Percentiles rank a stretch among this genome's conserved stretches.
Evolutionary conservation across 2,888 invertebrate genomes (phyloP).

Genomic region (Synergus laeviventris): DNA sequence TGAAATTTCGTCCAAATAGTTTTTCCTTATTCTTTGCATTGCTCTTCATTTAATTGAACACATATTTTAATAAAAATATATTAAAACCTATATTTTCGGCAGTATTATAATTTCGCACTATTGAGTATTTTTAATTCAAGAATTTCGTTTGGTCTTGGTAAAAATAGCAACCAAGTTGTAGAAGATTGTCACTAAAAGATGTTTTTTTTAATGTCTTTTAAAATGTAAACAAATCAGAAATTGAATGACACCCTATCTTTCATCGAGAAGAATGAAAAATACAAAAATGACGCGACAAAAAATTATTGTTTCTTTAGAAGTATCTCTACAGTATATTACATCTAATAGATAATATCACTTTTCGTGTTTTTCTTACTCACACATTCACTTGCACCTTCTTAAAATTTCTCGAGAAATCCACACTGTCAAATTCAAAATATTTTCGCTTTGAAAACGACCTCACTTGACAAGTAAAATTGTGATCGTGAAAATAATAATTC

Average conservation of each 20-base stretch:
- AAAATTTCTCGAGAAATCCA: conserved; percentile 11
- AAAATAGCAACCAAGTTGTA: conserved; percentile 29
- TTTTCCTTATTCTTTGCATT: neutral
- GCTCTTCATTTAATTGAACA: neutral
- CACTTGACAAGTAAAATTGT: conserved; percentile 27
- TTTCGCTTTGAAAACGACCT: conserved; percentile 19
- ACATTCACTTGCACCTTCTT: conserved; percentile 1
- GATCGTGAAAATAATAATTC: conserved; percentile 1
- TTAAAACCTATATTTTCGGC: conserved; percentile 38
- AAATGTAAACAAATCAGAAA: neutral
- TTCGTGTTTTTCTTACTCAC: conserved; percentile 24
- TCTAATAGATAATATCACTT: conserved; percentile 38
- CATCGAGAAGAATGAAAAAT: conserved; percentile 2
- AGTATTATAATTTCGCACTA: conserved; percentile 45
- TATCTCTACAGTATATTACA: conserved; percentile 37
- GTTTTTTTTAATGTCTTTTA: neutral
- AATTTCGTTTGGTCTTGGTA: conserved; percentile 13
- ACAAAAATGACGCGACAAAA: conserved; percentile 15
- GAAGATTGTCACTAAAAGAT: conserved; percentile 3
- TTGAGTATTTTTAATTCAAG: conserved; percentile 39
- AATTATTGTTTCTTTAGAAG: conserved; percentile 11
- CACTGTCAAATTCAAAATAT: conserved; percentile 24
- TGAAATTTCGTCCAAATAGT: neutral
- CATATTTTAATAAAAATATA: conserved; percentile 1
- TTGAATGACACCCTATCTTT: conserved; percentile 20